phyloP scores from a whole-genome alignment of 2,797 vertebrate species.

The Smutsia temminckii region DNA sequence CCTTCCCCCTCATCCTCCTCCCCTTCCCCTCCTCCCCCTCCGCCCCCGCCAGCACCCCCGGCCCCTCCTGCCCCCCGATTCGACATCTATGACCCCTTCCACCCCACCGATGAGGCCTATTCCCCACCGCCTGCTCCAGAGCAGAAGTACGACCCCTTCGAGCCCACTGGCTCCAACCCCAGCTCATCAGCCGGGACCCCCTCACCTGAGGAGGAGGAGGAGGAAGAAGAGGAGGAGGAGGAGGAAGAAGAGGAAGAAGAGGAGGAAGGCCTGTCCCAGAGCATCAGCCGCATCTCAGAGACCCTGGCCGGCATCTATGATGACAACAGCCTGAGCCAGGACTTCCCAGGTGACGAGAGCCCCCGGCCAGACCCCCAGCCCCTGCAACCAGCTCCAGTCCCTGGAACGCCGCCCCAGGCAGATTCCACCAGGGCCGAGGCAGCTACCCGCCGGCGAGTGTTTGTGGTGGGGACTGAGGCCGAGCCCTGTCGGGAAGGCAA shows the following conservation, averaged over 20 bases:
- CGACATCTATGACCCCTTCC: conserved; percentile 93
- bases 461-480: conserved; percentile 80
- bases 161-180: conserved; percentile 94
- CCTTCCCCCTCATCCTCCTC: conserved; percentile 83
- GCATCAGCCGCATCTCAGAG: conserved; percentile 85
- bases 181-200: conserved; percentile 85
- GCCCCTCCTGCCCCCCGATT: conserved; percentile 73
- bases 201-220: conserved; percentile 79
- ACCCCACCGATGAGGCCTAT: conserved; percentile 89
- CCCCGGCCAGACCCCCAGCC: conserved; percentile 46
- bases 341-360: conserved; percentile 77
- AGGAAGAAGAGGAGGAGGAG: conserved; percentile 68
- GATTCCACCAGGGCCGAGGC: conserved; percentile 78
- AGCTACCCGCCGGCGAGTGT: conserved; percentile 80
- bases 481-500: conserved; percentile 82
- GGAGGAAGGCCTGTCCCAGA: conserved; percentile 80
- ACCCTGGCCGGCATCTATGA: conserved; percentile 86
- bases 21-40: conserved; percentile 83
- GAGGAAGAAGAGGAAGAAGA: conserved; percentile 70
- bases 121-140: conserved; percentile 85
- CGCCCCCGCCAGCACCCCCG: conserved; percentile 70
- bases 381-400: not conserved
- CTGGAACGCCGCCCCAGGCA: conserved; percentile 73
- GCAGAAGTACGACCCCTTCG: conserved; percentile 96
- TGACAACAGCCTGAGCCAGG: conserved; percentile 86